Evolutionary conservation across 2,113 vertebrate genomes (phyloP).

Genomic region (Poeciliopsis occidentalis): DNA sequence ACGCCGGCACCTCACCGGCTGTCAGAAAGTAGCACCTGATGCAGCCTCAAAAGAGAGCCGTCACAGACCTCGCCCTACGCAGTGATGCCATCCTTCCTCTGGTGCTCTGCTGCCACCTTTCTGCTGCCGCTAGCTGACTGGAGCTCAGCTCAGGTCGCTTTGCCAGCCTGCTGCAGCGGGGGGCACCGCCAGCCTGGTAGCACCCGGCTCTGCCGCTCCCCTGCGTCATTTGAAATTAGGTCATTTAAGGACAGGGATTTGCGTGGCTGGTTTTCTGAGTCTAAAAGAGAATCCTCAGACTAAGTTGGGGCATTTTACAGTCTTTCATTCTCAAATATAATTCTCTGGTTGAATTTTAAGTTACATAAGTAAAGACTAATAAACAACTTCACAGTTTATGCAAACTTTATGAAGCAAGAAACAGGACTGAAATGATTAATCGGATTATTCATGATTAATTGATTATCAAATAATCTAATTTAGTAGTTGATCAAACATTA

Average conservation of each 20-base stretch:
- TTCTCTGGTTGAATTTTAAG: not conserved
- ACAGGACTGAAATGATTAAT: too few species aligned
- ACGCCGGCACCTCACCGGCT: slow-evolving; percentile 50
- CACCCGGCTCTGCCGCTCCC: slow-evolving; percentile 27
- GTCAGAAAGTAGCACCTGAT: slow-evolving; percentile 59
- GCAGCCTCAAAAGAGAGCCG: slow-evolving; percentile 35
- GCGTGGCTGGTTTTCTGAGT: slow-evolving; percentile 42
- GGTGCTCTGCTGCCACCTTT: slow-evolving; percentile 69
- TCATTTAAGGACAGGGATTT: slow-evolving; percentile 64
- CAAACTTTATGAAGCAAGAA: slow-evolving; percentile 5
- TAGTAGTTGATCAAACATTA: too few species aligned
- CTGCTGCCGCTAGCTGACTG: slow-evolving; percentile 12
- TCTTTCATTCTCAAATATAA: not conserved
- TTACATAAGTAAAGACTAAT: not conserved
- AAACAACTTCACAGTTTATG: slow-evolving; percentile 10
- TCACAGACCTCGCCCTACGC: slow-evolving; percentile 51
- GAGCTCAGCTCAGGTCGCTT: not conserved
- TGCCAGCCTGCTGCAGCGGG: not conserved
- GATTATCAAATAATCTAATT: too few species aligned
- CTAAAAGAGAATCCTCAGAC: slow-evolving; percentile 17
- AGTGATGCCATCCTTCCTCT: slow-evolving; percentile 20
- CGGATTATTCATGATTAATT: too few species aligned
- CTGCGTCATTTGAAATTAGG: slow-evolving; percentile 52
- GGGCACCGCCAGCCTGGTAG: slow-evolving; percentile 21
- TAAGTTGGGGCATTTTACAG: slow-evolving; percentile 11